Conservation (phyloP, 1,140 invertebrate species). For the Archegozetes longisetosus region DNA sequence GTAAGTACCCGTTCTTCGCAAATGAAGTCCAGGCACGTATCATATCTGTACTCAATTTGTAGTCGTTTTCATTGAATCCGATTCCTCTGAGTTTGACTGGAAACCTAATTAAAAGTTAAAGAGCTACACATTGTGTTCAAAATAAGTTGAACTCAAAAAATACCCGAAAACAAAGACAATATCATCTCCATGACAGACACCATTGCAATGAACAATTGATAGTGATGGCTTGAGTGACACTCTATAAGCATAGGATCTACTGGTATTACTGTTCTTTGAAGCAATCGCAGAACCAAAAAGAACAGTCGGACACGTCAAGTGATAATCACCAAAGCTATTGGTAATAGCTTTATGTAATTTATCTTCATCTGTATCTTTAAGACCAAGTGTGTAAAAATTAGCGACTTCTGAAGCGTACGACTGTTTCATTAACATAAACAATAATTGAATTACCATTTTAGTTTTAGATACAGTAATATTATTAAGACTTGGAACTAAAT, state of each 20-base stretch:
- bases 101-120: no score
- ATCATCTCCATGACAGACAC: conserved; percentile 87
- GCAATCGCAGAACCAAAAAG: neutral
- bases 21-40: conserved; percentile 94
- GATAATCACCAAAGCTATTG: neutral
- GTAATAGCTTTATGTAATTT: neutral
- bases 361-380: neutral
- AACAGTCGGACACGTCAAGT: neutral
- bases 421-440: no score
- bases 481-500: neutral
- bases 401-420: neutral
- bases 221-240: no score
- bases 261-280: neutral
- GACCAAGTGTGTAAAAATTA: neutral
- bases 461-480: neutral
- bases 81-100: no score
- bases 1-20: conserved; percentile 54
- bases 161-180: conserved; percentile 78
- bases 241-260: neutral
- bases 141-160: no score
- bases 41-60: conserved; percentile 59
- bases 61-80: conserved; percentile 57
- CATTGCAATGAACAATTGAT: conserved; percentile 49
- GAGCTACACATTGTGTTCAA: no score
- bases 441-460: no score